Base-by-base conservation (phyloP, 2,113 vertebrate genomes). In the Trichechus manatus region DNA sequence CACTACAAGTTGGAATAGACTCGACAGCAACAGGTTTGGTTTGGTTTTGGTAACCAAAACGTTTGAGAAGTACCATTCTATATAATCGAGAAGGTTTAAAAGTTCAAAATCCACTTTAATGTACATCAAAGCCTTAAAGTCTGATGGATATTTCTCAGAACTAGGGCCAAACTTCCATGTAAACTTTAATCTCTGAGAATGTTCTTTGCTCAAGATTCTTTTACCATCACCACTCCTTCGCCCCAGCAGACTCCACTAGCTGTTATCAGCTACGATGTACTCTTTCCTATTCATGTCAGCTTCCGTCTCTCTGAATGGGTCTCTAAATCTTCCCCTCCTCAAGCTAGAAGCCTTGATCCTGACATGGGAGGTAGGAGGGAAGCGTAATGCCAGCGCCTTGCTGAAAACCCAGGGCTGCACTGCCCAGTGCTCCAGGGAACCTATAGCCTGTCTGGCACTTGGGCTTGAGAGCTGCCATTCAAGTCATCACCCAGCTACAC, bases 241-340 rank as follows among this genome's bases (percentile, higher is more conserved):
- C 25, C 44, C n/a, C 25, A 22, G 39, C 19, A 5, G 3, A 13
- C 7, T 8, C 15, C 23, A 3, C 14, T 14, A 6, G 42, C 10
- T 53, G 33, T 20, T 36, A 15, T 61, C 1, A 22, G 42, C 29
- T 75, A 47, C 5, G 2, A 6, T 1, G 5, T 59, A 20, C 2
- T 17, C 50, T 39, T 36, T 33, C 53, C 74, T 9, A 25, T 1
- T 5, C 22, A 6, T n/a, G 44, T 4, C 66, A 20, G 27, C n/a
- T 9, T 42, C 7, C 2, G 1, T 27, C 64, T 42, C 19, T 53
- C 44, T 42, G 10, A 3, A 2, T 27, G 29, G 9, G 68, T 68
- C 36, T 59, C 13, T 1, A 23, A 0, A 1, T 50, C 61, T 17
- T 19, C 0, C 15, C 3, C 9, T 1, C 9, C 0, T 5, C 23